phyloP scores from a whole-genome alignment of 2,888 invertebrate species.

The Melikaiella ostensackeni region DNA sequence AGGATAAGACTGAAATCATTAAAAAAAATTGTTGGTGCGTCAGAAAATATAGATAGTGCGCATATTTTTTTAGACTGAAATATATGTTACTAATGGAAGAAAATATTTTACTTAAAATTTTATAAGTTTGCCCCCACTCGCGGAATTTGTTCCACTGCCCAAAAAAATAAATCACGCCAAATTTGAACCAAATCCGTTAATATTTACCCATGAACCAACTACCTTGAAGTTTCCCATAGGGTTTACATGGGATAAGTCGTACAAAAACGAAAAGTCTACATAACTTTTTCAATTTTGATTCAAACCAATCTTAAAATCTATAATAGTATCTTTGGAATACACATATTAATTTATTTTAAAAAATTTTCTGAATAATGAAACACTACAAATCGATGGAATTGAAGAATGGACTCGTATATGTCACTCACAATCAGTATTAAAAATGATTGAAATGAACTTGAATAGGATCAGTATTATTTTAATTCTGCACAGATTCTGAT shows the following conservation, averaged over 20 bases:
- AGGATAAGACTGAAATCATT: background rate
- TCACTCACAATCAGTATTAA: background rate
- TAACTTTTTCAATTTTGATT: background rate
- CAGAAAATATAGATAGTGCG: background rate
- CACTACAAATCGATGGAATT: constrained; percentile 6
- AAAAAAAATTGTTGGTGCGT: background rate
- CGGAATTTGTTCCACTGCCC: background rate
- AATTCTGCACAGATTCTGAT: constrained; percentile 1
- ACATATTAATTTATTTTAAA: background rate
- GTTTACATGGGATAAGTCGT: no score
- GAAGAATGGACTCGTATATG: background rate
- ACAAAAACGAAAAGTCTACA: background rate
- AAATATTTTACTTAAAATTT: background rate
- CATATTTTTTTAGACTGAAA: background rate
- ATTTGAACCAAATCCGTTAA: no score
- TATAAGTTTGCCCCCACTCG: background rate
- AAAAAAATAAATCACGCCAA: no score
- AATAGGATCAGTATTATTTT: background rate
- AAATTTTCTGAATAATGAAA: background rate
- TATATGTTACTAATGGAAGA: background rate
- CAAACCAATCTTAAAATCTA: background rate
- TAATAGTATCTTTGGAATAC: background rate
- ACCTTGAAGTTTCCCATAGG: no score
- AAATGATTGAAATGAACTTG: constrained; percentile 28
- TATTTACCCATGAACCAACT: no score